Percentiles rank a stretch among this genome's conserved stretches.
These are phyloP conservation scores for Xiphophorus birchmanni DNA, from an alignment of 2,797 vertebrate genomes.

Conservation along the genomic window DNA sequence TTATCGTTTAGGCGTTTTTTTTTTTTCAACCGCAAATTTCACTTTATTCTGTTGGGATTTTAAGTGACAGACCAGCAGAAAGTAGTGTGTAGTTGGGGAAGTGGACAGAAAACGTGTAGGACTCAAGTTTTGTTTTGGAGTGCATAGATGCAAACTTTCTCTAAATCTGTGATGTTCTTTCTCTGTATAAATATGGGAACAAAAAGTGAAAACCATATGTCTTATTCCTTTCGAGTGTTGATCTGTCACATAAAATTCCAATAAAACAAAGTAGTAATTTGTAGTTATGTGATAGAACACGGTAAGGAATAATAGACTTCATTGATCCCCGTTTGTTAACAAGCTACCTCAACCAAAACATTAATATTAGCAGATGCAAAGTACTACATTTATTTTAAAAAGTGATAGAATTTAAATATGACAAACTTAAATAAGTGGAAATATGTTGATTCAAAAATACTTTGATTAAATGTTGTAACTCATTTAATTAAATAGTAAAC, in stretches of 20 bases:
- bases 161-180: background rate
- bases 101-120: background rate
- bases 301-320: too few species aligned
- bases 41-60: background rate
- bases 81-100: background rate
- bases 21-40: background rate
- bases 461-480: too few species aligned
- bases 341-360: too few species aligned
- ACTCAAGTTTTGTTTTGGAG: background rate
- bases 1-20: background rate
- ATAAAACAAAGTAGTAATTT: background rate
- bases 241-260: background rate
- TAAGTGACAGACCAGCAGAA: background rate
- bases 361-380: too few species aligned
- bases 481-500: too few species aligned
- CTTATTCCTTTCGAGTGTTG: background rate
- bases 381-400: too few species aligned
- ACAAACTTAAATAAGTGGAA: too few species aligned
- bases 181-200: background rate
- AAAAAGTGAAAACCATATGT: background rate
- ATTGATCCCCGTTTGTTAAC: too few species aligned
- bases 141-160: background rate
- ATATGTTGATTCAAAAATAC: too few species aligned
- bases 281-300: background rate
- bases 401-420: too few species aligned